phyloP scores from a whole-genome alignment of 2,888 invertebrate species.

The Athalia circularis region DNA sequence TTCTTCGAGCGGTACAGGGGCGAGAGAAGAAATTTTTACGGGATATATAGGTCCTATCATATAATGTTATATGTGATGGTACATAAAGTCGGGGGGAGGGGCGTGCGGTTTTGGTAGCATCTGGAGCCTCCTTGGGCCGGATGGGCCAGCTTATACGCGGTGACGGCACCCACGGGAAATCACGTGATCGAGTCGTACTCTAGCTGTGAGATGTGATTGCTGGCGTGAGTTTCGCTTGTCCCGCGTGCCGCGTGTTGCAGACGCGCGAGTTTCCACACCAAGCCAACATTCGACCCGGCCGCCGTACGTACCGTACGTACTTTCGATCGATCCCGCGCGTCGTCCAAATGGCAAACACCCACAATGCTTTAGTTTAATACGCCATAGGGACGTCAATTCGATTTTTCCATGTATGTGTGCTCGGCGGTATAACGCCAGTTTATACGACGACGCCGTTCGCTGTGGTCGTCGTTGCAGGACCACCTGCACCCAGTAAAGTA shows the following conservation, averaged over 20 bases:
- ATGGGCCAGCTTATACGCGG: slow-evolving; percentile 41
- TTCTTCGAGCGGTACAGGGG: too few species aligned
- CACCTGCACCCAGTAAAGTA: slow-evolving; percentile 20
- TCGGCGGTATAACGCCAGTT: background rate
- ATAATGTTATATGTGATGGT: too few species aligned
- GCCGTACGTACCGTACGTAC: slow-evolving; percentile 25
- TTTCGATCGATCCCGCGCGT: slow-evolving; percentile 61
- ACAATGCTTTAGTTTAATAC: slow-evolving; percentile 65
- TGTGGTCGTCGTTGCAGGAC: slow-evolving; percentile 28
- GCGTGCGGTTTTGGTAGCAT: slow-evolving; percentile 3
- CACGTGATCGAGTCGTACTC: slow-evolving; percentile 68
- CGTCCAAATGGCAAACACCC: slow-evolving; percentile 54
- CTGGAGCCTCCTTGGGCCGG: slow-evolving; percentile 27
- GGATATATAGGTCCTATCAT: background rate
- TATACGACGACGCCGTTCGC: slow-evolving; percentile 25
- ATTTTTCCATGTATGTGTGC: background rate
- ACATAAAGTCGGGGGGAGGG: background rate
- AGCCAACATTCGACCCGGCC: too few species aligned
- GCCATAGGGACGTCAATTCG: slow-evolving; percentile 40
- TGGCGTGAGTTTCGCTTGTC: slow-evolving; percentile 50
- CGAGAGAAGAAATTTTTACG: background rate
- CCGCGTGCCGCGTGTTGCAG: too few species aligned
- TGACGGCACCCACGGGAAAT: slow-evolving; percentile 71
- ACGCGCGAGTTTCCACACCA: too few species aligned
- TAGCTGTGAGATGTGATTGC: slow-evolving; percentile 64